phyloP scores from a whole-genome alignment of 2,113 vertebrate genomes.

The Corythornis cristatus region DNA sequence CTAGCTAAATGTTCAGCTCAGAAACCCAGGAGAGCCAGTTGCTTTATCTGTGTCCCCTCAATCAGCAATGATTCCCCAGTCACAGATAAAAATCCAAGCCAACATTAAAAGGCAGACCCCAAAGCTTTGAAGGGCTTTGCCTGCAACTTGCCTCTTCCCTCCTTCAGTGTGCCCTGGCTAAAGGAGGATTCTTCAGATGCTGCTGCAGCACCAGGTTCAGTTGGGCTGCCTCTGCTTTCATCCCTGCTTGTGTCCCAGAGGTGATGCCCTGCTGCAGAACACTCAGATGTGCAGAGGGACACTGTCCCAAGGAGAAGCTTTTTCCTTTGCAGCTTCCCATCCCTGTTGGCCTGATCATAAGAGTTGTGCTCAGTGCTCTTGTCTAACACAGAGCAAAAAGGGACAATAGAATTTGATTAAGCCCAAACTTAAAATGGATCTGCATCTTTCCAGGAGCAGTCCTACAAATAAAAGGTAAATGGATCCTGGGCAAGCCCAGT shows the following conservation, averaged over 20 bases:
- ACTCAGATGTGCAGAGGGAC: neutral
- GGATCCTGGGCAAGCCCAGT: neutral
- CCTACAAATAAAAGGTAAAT: neutral
- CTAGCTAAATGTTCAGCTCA: neutral
- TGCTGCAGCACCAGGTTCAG: neutral
- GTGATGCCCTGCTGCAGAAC: neutral
- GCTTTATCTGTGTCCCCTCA: neutral
- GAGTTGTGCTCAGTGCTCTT: neutral
- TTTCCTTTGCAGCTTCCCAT: neutral
- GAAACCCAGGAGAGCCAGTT: neutral
- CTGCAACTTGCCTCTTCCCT: accelerated
- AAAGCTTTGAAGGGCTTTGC: neutral
- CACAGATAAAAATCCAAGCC: neutral
- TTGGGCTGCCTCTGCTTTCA: neutral
- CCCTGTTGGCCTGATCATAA: neutral
- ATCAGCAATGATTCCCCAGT: neutral
- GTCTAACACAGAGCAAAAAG: neutral
- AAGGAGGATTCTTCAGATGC: neutral
- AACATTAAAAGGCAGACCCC: neutral
- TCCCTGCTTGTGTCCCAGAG: neutral
- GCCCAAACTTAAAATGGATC: neutral
- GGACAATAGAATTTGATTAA: neutral
- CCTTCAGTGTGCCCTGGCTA: neutral
- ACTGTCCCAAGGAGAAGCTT: neutral
- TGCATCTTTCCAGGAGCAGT: neutral